Percentiles rank a stretch among this genome's conserved stretches.
Conservation (phyloP, 2,797 vertebrate genomes). For the Anomalospiza imberbis region DNA sequence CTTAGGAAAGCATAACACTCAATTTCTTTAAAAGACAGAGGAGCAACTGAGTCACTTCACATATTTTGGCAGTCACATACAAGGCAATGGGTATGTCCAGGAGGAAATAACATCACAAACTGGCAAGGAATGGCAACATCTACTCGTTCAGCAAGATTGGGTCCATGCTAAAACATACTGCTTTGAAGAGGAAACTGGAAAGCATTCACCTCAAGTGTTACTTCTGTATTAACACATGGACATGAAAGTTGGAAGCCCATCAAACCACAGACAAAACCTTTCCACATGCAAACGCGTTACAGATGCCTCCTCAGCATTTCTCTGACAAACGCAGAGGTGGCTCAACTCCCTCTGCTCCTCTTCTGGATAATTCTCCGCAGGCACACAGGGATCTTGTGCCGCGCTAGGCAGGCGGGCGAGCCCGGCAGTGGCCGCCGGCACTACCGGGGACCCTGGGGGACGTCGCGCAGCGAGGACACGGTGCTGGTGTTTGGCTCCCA, state of each 20-base stretch:
- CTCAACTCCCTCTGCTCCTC: not conserved
- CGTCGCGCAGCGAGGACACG: not conserved
- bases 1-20: not conserved
- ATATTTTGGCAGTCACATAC: not conserved
- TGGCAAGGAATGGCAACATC: not conserved
- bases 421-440: not conserved
- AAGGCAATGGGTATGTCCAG: not conserved
- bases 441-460: not conserved
- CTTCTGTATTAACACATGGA: not conserved
- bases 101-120: slow-evolving; percentile 19
- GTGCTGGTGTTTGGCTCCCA: not conserved
- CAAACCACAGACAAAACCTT: not conserved
- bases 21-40: not conserved
- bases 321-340: not conserved
- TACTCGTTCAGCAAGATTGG: not conserved
- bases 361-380: slow-evolving; percentile 15
- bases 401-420: not conserved
- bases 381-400: not conserved
- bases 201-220: not conserved
- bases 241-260: not conserved
- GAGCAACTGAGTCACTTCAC: slow-evolving; percentile 17
- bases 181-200: not conserved
- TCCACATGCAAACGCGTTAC: not conserved
- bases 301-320: not conserved
- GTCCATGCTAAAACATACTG: not conserved